Conservation (phyloP, 2,888 invertebrate genomes). For the Dryobota labecula region DNA sequence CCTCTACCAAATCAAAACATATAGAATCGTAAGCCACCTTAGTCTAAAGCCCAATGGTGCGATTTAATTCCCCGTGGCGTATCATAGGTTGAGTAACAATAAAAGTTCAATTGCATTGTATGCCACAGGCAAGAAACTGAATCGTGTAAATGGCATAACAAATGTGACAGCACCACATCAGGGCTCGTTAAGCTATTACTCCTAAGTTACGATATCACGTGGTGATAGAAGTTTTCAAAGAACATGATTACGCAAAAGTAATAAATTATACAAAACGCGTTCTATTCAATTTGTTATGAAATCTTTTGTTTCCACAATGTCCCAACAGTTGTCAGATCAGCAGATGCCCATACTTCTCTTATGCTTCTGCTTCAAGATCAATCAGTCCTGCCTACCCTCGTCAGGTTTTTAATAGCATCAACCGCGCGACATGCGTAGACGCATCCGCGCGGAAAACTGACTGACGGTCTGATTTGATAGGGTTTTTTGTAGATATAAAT, state of each 20-base stretch:
- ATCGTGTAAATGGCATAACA: not conserved
- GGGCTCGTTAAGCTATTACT: not conserved
- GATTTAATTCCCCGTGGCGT: not conserved
- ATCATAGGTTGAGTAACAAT: not conserved
- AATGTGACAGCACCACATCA: not conserved
- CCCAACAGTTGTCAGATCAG: conserved; percentile 6
- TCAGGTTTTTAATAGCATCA: conserved; percentile 63
- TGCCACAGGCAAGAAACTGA: not conserved
- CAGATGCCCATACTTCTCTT: conserved; percentile 1
- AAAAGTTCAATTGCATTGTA: not conserved
- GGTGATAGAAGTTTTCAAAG: not conserved
- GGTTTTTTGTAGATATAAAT: conserved; percentile 32
- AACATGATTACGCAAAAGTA: not conserved
- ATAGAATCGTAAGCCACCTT: not conserved
- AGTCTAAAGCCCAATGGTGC: not conserved
- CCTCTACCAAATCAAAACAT: not conserved
- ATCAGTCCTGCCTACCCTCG: conserved; percentile 65
- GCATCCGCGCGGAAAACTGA: conserved; percentile 71
- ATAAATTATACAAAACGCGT: not conserved
- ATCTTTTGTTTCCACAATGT: not conserved
- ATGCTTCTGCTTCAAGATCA: conserved; percentile 42
- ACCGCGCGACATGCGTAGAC: conserved; percentile 70
- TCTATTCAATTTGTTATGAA: no score
- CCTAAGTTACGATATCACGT: not conserved
- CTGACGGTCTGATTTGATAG: conserved; percentile 53